These are phyloP conservation scores for Alloscopus bannaensis DNA, from an alignment of 2,888 invertebrate species.

Conservation along the genomic window DNA sequence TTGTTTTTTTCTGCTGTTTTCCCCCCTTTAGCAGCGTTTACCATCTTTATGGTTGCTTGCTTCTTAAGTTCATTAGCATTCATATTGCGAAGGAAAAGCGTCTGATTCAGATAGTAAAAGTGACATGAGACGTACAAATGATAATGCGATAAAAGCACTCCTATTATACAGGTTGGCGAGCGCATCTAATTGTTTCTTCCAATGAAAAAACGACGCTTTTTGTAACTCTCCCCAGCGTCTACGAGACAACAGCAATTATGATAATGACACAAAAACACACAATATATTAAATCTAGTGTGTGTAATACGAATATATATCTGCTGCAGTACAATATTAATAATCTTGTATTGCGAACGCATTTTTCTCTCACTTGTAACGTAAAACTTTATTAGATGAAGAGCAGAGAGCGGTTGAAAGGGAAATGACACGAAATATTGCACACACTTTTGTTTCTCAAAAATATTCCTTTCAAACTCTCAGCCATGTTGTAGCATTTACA, in stretches of 20 bases:
- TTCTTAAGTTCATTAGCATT: too few species aligned
- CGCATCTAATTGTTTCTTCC: constrained; percentile 45
- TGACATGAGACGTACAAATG: constrained; percentile 41
- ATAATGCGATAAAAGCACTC: constrained; percentile 34
- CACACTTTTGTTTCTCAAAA: constrained; percentile 31
- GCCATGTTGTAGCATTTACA: constrained; percentile 14
- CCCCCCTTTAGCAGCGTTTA: too few species aligned
- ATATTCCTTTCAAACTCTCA: neutral
- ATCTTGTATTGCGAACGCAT: too few species aligned
- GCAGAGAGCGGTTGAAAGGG: constrained; percentile 13
- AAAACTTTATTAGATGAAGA: constrained; percentile 34
- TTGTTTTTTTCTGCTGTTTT: too few species aligned
- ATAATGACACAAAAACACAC: constrained; percentile 38
- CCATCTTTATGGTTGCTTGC: too few species aligned
- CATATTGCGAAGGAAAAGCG: neutral
- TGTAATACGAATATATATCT: too few species aligned
- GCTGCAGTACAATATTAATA: too few species aligned
- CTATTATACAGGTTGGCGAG: constrained; percentile 34
- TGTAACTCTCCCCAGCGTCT: constrained; percentile 19
- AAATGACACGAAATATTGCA: constrained; percentile 33
- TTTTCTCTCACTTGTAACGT: neutral
- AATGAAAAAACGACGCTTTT: constrained; percentile 15
- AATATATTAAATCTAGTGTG: neutral
- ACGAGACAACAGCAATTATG: constrained; percentile 40
- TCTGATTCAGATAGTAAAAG: constrained; percentile 25